These are phyloP conservation scores for Chrysodeixis includens DNA, from an alignment of 2,888 invertebrate genomes.

Conservation along the genomic window DNA sequence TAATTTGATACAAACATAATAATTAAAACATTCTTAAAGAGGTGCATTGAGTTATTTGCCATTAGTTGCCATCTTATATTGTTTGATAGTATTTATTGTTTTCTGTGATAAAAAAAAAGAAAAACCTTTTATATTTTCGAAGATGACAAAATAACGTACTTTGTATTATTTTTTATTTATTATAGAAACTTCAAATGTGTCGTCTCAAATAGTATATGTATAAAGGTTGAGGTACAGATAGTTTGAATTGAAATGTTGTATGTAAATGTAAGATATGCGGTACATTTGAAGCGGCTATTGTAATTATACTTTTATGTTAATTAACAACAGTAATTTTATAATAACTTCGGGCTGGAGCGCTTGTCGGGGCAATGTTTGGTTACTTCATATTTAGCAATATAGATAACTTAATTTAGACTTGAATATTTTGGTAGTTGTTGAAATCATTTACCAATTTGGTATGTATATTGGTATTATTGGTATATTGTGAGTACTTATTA, in stretches of 20 bases:
- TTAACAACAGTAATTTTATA: constrained; percentile 52
- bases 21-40: constrained; percentile 62
- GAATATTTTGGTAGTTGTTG: too few species aligned
- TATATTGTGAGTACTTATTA: too few species aligned
- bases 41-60: constrained; percentile 79
- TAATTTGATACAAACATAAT: constrained; percentile 52
- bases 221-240: constrained; percentile 48
- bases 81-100: constrained; percentile 85
- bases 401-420: neutral
- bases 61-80: constrained; percentile 83
- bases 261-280: constrained; percentile 44
- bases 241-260: constrained; percentile 50
- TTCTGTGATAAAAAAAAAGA: constrained; percentile 84
- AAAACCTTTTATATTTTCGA: constrained; percentile 65
- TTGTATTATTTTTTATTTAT: constrained; percentile 50
- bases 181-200: constrained; percentile 59
- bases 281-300: constrained; percentile 60
- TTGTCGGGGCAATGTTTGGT: constrained; percentile 18
- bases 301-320: constrained; percentile 50
- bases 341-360: constrained; percentile 39
- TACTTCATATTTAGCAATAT: neutral
- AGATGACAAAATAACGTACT: constrained; percentile 54
- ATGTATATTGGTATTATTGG: too few species aligned
- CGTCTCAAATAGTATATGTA: constrained; percentile 51
- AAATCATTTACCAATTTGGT: too few species aligned